phyloP scores from a whole-genome alignment of 2,888 invertebrate genomes.

The Sinohyriopsis cumingii region DNA sequence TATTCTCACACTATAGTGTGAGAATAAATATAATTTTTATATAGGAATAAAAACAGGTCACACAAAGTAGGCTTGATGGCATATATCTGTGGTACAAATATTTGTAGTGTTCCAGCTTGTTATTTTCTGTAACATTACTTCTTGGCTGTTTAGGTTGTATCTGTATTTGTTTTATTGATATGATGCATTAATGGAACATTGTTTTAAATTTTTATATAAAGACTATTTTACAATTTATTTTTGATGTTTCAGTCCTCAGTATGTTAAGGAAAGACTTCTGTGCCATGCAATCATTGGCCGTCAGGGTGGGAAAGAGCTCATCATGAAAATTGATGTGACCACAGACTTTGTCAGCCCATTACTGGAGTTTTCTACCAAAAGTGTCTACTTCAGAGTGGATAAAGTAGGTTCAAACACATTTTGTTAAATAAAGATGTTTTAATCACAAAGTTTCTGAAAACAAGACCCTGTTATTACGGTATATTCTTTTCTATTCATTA shows the following conservation, averaged over 20 bases:
- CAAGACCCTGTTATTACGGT: not conserved
- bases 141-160: not conserved
- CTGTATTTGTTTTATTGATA: not conserved
- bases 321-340: conserved; percentile 69
- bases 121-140: not conserved
- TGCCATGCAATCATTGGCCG: conserved; percentile 72
- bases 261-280: conserved; percentile 66
- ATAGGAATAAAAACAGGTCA: no score
- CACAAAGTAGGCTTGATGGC: no score
- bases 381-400: conserved; percentile 69
- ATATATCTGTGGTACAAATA: no score
- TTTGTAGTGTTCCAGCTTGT: not conserved
- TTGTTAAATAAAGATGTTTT: not conserved
- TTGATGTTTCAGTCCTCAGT: conserved; percentile 59
- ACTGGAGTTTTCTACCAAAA: conserved; percentile 69
- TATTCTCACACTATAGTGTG: no score
- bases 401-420: conserved; percentile 58
- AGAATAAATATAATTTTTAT: no score
- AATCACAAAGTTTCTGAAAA: not conserved
- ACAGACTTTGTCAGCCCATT: conserved; percentile 71
- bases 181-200: no score
- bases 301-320: conserved; percentile 71
- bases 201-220: no score
- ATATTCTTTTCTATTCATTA: not conserved
- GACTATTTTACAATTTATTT: no score